Base-by-base conservation (phyloP, 2,113 vertebrate species). In the Turnix velox region DNA sequence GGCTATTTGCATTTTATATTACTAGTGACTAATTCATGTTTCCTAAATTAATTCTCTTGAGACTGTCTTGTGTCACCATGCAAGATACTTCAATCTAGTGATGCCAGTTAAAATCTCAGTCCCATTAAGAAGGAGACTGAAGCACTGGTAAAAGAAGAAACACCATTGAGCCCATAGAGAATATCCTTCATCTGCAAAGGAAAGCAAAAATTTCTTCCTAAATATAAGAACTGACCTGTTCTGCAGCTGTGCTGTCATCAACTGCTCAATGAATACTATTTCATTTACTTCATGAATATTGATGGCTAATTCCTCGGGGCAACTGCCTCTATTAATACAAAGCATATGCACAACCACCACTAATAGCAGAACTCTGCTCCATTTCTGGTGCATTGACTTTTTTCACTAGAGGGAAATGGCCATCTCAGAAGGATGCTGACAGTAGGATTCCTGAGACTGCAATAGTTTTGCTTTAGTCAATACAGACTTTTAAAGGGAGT, bases 271-370 rank as follows among this genome's bases (percentile, higher is more conserved):
- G 73, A 91, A 77, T 87, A 33, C 4, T 30, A 58, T 90, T 88
- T 95, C 78, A 81, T 90, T 88, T 82, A 78, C 28, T 91, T 95
- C 92, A 91, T 95, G 77, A 94, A 96, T 96, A 95, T 92, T 89
- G 82, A 96, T 96, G 63, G 63, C 46, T 94, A 80, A 96, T 94
- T 97, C 80, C 92, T 95, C 0, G 0, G 90, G 90, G 84, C 83
- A 89, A 42, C 67, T 80, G 74, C 45, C 88, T 87, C 83, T 84
- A 67, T 93, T 96, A 93, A 94, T 93, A 83, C 84, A 85, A 93
- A 92, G 59, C 65, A 84, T 69, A 52, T 87, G 91, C 80, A 78
- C 65, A 92, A n/a, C 63, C 74, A 92, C 67, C 39, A 28, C 69
- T 80, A 54, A 71, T 3, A 94, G 71, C 25, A 76, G 62, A 89